Evolutionary conservation across 2,888 invertebrate species (phyloP).

Genomic region (Drosophila austrosaltans): DNA sequence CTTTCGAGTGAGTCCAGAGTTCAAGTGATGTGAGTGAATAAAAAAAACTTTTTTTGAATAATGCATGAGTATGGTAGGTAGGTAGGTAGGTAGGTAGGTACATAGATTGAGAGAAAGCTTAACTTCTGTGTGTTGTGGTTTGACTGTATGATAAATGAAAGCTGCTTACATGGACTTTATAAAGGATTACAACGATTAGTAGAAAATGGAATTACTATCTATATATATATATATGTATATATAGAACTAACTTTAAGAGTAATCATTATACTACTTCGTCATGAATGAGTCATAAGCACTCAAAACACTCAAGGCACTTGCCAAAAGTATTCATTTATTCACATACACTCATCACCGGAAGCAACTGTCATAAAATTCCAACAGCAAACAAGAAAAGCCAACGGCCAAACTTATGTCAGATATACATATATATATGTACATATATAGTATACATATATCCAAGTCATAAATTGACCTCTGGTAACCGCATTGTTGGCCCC

Average conservation of each 20-base stretch:
- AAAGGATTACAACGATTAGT: conserved; percentile 49
- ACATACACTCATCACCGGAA: conserved; percentile 50
- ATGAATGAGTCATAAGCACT: neutral
- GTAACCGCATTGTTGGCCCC: conserved; percentile 56
- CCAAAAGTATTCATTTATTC: conserved; percentile 10
- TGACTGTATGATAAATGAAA: conserved; percentile 43
- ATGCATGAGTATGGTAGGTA: conserved; percentile 45
- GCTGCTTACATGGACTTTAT: conserved; percentile 36
- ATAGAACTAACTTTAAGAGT: no score
- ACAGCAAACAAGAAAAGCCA: conserved; percentile 6
- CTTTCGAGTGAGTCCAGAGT: conserved; percentile 59
- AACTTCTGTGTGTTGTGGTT: conserved; percentile 9
- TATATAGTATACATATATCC: conserved; percentile 19
- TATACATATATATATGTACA: no score
- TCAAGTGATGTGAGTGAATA: conserved; percentile 64
- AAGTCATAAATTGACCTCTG: conserved; percentile 64
- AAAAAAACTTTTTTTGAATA: conserved; percentile 51
- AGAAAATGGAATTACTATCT: conserved; percentile 1
- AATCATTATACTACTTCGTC: no score
- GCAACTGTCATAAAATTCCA: conserved; percentile 57
- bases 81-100: conserved; percentile 20
- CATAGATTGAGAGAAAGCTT: no score
- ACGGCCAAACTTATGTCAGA: conserved; percentile 17
- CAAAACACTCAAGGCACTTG: neutral
- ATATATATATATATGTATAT: no score